These are phyloP conservation scores for Drosophila acutilabella DNA, from an alignment of 2,888 invertebrate species.

Conservation along the genomic window DNA sequence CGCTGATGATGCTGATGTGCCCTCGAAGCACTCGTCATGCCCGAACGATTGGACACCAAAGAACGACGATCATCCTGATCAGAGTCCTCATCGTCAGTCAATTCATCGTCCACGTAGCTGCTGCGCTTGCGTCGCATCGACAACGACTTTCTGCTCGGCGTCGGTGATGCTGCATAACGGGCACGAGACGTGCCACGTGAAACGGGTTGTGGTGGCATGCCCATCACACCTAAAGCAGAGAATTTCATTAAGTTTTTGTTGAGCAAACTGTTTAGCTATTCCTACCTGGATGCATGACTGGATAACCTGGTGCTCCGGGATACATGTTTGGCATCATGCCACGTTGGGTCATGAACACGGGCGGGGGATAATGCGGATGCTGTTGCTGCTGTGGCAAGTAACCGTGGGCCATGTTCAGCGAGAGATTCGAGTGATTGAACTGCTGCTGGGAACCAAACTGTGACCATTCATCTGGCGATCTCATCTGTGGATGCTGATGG, in stretches of 20 bases:
- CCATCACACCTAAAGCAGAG: constrained; percentile 72
- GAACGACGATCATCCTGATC: constrained; percentile 86
- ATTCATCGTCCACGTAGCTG: constrained; percentile 85
- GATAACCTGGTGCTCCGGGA: constrained; percentile 83
- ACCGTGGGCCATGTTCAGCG: constrained; percentile 86
- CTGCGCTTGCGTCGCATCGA: constrained; percentile 86
- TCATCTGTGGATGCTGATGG: constrained; percentile 48
- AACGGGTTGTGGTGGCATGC: constrained; percentile 81
- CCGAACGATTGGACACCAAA: constrained; percentile 83
- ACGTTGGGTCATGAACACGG: constrained; percentile 83
- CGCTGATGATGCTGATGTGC: constrained; percentile 65
- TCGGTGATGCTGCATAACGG: constrained; percentile 89
- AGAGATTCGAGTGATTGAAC: constrained; percentile 86
- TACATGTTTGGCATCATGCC: constrained; percentile 82
- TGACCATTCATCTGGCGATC: constrained; percentile 77
- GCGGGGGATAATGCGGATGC: constrained; percentile 85
- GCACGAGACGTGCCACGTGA: constrained; percentile 87
- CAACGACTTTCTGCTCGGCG: constrained; percentile 90
- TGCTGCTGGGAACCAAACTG: constrained; percentile 81
- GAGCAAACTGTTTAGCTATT: not conserved
- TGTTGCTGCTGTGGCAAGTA: constrained; percentile 82
- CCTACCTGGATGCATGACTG: constrained; percentile 85
- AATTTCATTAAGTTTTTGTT: not conserved
- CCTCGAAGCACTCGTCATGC: constrained; percentile 70
- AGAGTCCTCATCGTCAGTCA: constrained; percentile 88